Conservation (phyloP, 2,888 invertebrate genomes). For the Bruchidius siliquastri region DNA sequence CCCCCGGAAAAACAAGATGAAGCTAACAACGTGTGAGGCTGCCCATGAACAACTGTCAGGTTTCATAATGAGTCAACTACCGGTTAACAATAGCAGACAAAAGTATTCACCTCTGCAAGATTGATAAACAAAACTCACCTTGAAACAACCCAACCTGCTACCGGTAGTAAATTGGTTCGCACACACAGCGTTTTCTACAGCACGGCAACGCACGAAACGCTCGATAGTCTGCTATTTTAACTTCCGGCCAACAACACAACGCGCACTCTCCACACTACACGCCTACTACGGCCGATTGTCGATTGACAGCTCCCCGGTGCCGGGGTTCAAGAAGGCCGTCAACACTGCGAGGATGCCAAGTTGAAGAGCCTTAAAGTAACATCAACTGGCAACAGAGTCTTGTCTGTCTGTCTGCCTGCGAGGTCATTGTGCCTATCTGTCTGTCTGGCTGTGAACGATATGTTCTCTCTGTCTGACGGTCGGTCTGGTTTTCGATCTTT, state of each 20-base stretch:
- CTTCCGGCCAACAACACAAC: constrained; percentile 17
- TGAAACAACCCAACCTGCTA: neutral
- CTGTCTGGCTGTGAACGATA: too few species aligned
- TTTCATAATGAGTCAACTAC: neutral
- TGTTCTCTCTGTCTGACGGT: too few species aligned
- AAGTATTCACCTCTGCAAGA: neutral
- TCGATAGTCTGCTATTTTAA: constrained; percentile 12
- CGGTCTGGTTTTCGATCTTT: too few species aligned
- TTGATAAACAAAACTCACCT: neutral
- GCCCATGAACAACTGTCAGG: neutral
- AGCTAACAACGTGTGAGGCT: neutral
- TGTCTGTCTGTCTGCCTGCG: too few species aligned
- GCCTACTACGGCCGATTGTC: constrained; percentile 6
- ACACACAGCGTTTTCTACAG: neutral
- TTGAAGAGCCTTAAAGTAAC: neutral
- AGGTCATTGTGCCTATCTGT: too few species aligned
- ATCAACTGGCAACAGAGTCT: too few species aligned
- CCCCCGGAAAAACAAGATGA: neutral
- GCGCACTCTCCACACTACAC: constrained; percentile 19
- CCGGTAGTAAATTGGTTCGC: neutral
- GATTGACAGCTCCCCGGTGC: neutral
- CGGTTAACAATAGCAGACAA: neutral
- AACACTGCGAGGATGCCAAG: neutral
- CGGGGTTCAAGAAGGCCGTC: neutral
- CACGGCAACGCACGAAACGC: neutral